These are phyloP conservation scores for Mesorhabditis sp. DNA, from an alignment of 2,888 invertebrate species.

Conservation along the genomic window DNA sequence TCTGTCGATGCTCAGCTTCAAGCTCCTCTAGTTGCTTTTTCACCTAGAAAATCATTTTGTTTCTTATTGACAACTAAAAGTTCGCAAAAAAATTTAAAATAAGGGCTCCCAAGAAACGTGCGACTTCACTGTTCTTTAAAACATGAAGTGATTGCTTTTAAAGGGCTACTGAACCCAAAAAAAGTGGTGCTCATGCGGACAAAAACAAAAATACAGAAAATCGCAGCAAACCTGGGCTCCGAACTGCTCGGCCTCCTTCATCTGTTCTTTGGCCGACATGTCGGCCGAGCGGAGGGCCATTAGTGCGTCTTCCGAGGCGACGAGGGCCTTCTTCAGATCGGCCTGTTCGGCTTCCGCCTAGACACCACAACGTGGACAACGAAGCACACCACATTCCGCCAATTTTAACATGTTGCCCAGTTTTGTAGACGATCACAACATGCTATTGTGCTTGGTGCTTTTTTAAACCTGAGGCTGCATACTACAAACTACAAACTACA, in stretches of 20 bases:
- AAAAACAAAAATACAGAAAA: no score
- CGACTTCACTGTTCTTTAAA: neutral
- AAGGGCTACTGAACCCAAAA: no score
- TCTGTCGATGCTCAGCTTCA: constrained; percentile 11
- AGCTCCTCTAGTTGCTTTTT: constrained; percentile 21
- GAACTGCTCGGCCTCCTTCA: constrained; percentile 2
- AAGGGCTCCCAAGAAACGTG: neutral
- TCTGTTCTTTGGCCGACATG: neutral
- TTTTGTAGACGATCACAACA: no score
- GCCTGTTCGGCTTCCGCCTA: neutral
- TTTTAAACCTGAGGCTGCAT: no score
- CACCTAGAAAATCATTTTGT: neutral
- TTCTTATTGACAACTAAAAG: neutral
- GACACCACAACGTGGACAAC: neutral
- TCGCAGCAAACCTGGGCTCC: neutral
- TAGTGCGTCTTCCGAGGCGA: constrained; percentile 5
- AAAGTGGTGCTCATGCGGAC: no score
- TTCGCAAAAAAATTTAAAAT: neutral
- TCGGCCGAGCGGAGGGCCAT: neutral
- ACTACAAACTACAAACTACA: no score
- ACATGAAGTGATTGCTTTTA: no score
- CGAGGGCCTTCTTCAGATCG: neutral
- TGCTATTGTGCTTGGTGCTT: no score
- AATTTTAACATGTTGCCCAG: neutral
- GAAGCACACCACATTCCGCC: neutral